phyloP scores from a whole-genome alignment of 2,113 vertebrate species.

The Ciconia boyciana region DNA sequence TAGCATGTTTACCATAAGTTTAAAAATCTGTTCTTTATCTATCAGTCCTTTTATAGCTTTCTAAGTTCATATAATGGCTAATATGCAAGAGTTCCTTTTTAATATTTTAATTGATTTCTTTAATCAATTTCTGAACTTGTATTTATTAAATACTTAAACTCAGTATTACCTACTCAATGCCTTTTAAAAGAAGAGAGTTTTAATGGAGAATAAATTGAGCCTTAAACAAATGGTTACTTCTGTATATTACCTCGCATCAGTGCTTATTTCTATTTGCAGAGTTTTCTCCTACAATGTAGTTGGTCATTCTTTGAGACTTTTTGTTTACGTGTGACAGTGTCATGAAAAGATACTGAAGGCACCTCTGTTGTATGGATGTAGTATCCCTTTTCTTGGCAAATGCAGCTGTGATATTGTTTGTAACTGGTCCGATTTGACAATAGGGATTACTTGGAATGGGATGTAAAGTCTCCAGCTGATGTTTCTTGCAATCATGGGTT shows the following conservation, averaged over 20 bases:
- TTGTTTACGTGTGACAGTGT: constrained; percentile 79
- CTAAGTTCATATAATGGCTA: constrained; percentile 81
- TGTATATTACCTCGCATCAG: constrained; percentile 82
- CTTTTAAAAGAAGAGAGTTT: constrained; percentile 82
- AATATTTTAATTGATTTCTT: constrained; percentile 82
- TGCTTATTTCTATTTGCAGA: constrained; percentile 77
- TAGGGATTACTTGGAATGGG: constrained; percentile 35
- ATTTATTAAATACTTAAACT: constrained; percentile 88
- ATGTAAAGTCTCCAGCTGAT: constrained; percentile 30
- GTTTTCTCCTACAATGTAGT: constrained; percentile 68
- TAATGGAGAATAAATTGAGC: constrained; percentile 84
- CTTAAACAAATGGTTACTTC: constrained; percentile 85
- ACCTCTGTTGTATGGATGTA: constrained; percentile 54
- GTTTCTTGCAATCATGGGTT: neutral
- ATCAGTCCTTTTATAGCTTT: constrained; percentile 80
- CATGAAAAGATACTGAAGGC: constrained; percentile 67
- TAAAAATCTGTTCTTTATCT: constrained; percentile 77
- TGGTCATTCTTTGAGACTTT: constrained; percentile 71
- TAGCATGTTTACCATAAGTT: constrained; percentile 82
- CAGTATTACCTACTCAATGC: constrained; percentile 88
- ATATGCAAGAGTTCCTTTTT: constrained; percentile 83
- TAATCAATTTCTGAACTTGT: constrained; percentile 81
- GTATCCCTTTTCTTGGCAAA: constrained; percentile 69
- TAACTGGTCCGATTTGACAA: neutral
- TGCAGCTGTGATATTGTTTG: constrained; percentile 42